These are phyloP conservation scores for Euura lappo DNA, from an alignment of 1,140 invertebrate species.

Conservation along the genomic window DNA sequence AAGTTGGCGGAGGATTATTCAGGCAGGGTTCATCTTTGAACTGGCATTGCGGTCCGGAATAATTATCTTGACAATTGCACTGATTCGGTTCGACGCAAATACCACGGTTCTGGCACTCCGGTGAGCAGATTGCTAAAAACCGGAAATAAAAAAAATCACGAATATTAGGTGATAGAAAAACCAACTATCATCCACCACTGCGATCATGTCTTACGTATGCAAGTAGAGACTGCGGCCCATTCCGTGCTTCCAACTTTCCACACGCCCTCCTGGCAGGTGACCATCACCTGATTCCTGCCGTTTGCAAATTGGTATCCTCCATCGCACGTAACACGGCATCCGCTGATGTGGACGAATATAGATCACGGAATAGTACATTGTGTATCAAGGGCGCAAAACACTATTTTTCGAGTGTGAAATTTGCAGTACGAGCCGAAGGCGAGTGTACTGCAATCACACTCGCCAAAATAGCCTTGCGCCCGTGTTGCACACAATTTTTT, in stretches of 20 bases:
- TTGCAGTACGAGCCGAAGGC: not conserved
- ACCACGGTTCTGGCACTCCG: conserved; percentile 79
- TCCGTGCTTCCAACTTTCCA: conserved; percentile 64
- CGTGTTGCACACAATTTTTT: too few relatives aligned
- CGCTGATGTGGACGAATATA: conserved; percentile 37
- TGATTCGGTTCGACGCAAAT: conserved; percentile 74
- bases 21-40: conserved; percentile 74
- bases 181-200: not conserved
- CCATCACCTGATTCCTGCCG: conserved; percentile 58
- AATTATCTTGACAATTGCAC: conserved; percentile 76
- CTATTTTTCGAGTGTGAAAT: conserved; percentile 1
- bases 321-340: conserved; percentile 65
- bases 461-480: too few relatives aligned
- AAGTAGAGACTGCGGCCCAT: conserved; percentile 62
- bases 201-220: conserved; percentile 64
- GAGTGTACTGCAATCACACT: too few relatives aligned
- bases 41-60: conserved; percentile 77
- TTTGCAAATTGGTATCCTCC: conserved; percentile 67
- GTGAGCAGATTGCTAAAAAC: conserved; percentile 72
- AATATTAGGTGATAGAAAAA: conserved; percentile 15
- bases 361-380: not conserved
- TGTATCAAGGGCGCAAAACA: conserved; percentile 10
- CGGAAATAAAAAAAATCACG: conserved; percentile 19
- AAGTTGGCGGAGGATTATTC: conserved; percentile 67
- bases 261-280: conserved; percentile 62